A percentile compares a stretch with the other conserved stretches of the same genome.
These are phyloP conservation scores for Diadema setosum DNA, from an alignment of 35 echinoderm and acorn worm genomes.

Conservation along the genomic window DNA sequence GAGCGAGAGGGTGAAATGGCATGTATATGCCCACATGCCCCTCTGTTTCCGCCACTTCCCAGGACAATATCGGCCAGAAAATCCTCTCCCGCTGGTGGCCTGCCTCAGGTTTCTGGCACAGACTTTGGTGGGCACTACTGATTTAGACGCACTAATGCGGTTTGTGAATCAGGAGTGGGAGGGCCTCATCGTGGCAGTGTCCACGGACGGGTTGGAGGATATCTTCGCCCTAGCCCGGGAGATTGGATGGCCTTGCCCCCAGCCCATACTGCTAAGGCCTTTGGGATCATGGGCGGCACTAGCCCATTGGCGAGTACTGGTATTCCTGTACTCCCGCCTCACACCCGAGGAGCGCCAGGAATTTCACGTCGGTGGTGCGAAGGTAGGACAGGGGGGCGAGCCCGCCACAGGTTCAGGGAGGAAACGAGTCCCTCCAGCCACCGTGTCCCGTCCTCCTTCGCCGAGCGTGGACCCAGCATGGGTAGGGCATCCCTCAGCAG, in stretches of 20 bases:
- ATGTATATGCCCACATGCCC: not conserved
- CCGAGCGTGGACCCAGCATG: too few relatives aligned
- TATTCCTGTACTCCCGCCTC: not conserved
- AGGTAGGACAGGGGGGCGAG: too few relatives aligned
- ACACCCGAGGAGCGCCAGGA: not conserved
- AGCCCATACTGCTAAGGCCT: not conserved
- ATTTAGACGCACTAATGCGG: not conserved
- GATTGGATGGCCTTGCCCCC: not conserved
- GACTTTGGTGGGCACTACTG: not conserved
- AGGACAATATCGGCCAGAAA: not conserved
- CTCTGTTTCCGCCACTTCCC: not conserved
- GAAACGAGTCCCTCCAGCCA: not conserved
- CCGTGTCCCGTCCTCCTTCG: not conserved
- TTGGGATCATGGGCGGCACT: not conserved
- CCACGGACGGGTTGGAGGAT: not conserved
- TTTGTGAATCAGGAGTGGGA: not conserved
- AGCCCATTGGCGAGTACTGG: not conserved
- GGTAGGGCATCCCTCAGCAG: too few relatives aligned
- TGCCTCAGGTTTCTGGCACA: not conserved
- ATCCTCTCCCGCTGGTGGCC: not conserved
- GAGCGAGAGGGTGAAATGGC: not conserved
- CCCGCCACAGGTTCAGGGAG: not conserved
- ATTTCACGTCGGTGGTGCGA: not conserved
- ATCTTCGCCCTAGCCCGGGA: not conserved
- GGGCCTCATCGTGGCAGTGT: not conserved